Evolutionary conservation across 2,888 invertebrate species (phyloP).

Genomic region (Eugnorisma glareosa): DNA sequence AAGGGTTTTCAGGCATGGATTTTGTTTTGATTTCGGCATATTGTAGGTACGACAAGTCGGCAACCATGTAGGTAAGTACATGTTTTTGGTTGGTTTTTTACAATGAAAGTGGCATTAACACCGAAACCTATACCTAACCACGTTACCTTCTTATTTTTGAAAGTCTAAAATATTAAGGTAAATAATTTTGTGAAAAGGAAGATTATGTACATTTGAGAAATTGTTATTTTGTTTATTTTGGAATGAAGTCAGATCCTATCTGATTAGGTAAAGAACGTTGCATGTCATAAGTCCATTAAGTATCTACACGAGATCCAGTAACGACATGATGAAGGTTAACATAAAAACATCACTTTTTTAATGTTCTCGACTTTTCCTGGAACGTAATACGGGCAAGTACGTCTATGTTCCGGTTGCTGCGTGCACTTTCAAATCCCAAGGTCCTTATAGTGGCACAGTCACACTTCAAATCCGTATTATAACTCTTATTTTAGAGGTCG

Average conservation of each 20-base stretch:
- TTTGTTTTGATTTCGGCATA: no score
- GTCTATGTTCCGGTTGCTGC: slow-evolving; percentile 81
- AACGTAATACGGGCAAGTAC: slow-evolving; percentile 67
- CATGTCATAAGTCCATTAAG: slow-evolving; percentile 3
- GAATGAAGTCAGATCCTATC: no score
- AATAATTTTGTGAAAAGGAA: not conserved
- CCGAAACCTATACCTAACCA: no score
- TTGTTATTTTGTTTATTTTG: not conserved
- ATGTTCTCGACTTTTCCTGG: slow-evolving; percentile 74
- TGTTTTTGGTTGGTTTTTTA: no score
- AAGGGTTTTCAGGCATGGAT: no score
- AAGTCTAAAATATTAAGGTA: no score
- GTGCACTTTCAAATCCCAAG: slow-evolving; percentile 85
- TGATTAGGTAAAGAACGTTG: no score
- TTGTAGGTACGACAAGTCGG: no score
- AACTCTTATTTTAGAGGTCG: slow-evolving; percentile 52
- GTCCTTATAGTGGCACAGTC: slow-evolving; percentile 71
- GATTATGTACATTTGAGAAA: no score
- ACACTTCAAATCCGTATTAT: slow-evolving; percentile 54
- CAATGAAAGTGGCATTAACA: no score
- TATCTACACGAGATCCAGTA: slow-evolving; percentile 36
- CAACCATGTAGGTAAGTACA: no score
- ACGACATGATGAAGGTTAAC: slow-evolving; percentile 48
- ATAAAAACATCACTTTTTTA: slow-evolving; percentile 48
- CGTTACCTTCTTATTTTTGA: no score